Evolutionary conservation across 2,797 vertebrate genomes (phyloP), one percentile per base, ranked within the genome.

Genomic region (Lophotriccus pileatus): DNA sequence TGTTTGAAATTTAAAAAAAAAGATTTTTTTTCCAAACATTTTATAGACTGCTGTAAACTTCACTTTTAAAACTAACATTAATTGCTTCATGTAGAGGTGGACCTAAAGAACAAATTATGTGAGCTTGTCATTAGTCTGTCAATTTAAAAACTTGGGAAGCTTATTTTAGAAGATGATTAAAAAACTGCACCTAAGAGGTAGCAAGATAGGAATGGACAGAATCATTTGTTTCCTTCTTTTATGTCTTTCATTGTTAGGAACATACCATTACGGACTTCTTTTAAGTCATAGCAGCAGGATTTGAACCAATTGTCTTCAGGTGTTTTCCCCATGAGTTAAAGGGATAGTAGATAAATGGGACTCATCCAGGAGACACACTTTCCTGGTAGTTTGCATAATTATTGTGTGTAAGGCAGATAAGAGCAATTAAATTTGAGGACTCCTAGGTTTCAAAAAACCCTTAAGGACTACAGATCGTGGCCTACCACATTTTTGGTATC

Each of bases 181-280:
- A 77, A 30, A 84, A 27, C 24, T 63, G 10, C 10, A 47, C 15
- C 4, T 23, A n/a, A 25, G 50, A 36, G 43, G 25, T 58, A 76
- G 46, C 21, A 80, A 83, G 24, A 24, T 43, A 59, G 43, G 13
- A 37, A 15, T 21, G 62, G 27, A 56, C 6, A 59, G 41, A 56
- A 47, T 64, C 2, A 4, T 43, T 63, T 24, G 4, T 68, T 81
- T 66, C 13, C 22, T 74, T 34, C 17, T 82, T 58, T 66, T 82
- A 23, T 37, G 23, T 19, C 3, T 77, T 87, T 80, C 12, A 32
- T 66, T 67, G 12, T 76, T 52, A 43, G 2, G 6, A 58, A 44
- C 0, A 3, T 46, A 46, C 5, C 3, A 7, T 70, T 39, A 32
- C 11, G 11, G 1, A 0, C 2, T 44, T 50, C 49, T 34, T 20